Evolutionary conservation across 1,140 invertebrate species (phyloP).

Genomic region (Phortica variegata): DNA sequence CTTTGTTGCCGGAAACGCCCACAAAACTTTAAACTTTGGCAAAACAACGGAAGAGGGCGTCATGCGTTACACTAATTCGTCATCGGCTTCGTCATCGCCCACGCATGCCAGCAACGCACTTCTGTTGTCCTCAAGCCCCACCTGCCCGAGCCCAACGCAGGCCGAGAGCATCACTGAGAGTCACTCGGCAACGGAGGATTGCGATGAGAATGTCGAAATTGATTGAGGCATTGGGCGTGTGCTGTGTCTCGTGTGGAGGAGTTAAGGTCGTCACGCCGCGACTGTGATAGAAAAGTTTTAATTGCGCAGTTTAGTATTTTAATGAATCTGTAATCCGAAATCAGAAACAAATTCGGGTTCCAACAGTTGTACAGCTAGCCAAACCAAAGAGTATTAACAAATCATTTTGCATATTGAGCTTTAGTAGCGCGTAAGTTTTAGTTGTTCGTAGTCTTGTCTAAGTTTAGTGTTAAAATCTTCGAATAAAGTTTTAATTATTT

Average conservation of each 20-base stretch:
- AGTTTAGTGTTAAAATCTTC: no score
- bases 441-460: no score
- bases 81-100: constrained; percentile 48
- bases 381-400: no score
- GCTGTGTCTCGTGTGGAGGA: neutral
- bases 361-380: no score
- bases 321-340: no score
- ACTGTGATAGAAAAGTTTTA: constrained; percentile 41
- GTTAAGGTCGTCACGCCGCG: constrained; percentile 5
- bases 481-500: no score
- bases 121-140: constrained; percentile 33
- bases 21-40: no score
- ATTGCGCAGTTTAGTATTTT: no score
- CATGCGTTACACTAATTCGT: constrained; percentile 15
- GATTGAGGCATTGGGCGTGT: constrained; percentile 22
- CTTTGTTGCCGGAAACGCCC: neutral
- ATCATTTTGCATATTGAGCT: no score
- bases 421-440: no score
- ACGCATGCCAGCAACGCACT: constrained; percentile 22
- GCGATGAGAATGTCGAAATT: constrained; percentile 54
- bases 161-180: constrained; percentile 41
- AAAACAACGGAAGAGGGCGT: no score
- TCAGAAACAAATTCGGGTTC: no score
- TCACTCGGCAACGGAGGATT: constrained; percentile 35
- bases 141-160: constrained; percentile 17